Base-by-base conservation (phyloP, 2,113 vertebrate genomes). In the Cephalopholis sonnerati region DNA sequence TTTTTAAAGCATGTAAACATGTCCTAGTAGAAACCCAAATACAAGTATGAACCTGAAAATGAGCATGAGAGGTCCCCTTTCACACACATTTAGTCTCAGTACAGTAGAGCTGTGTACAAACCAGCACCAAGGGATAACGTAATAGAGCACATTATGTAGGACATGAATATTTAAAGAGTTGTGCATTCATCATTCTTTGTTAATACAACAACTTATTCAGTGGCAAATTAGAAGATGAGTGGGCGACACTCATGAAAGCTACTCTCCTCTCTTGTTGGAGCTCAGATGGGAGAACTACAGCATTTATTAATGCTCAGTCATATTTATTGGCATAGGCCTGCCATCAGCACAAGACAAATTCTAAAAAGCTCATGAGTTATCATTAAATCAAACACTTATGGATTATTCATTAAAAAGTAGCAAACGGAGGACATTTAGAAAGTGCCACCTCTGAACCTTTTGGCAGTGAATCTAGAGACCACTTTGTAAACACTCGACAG, bases 341-440 rank as follows among this genome's bases (percentile, higher is more conserved):
- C 54, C 81, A 72, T 74, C 75, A 67, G 84, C 81, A 69, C 27
- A 81, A 83, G 70, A 58, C 36, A 10, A 17, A 67, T 78, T 79
- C 61, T 57, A 77, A 81, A 83, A 89, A 82, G 80, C 82, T 82
- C 25, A 65, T 53, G 75, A 78, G 84, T 86, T 84, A 67, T 85
- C 81, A 83, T 82, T 78, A 77, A 83, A 88, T 80, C 78, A 89
- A 90, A 92, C 70, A 46, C 29, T 81, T 89, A 86, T 77, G 67
- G 84, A 86, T 89, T 90, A 83, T 87, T 79, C 84, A 91, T 87
- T 86, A 72, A 87, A 87, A 51, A 76, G 59, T 39, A 72, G 84
- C 65, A 72, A 79, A 82, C 1, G 51, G 72, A 69, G 69, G 79
- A 87, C 74, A 71, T 82, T 85, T 57, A 57, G 41, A 74, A 69